These are phyloP conservation scores for Epinephelus moara DNA, from an alignment of 2,113 vertebrate species.

Conservation along the genomic window DNA sequence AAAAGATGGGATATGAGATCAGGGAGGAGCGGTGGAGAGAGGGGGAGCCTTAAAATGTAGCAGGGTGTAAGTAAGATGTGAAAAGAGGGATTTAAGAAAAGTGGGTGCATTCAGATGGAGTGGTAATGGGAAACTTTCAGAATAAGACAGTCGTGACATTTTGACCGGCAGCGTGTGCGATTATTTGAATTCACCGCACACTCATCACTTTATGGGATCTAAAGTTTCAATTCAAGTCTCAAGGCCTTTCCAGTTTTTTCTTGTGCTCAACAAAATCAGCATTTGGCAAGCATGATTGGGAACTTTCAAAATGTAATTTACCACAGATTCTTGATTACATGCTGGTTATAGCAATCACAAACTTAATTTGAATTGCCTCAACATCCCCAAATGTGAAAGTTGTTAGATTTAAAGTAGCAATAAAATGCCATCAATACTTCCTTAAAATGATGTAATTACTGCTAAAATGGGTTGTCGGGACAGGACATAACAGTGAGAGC, in stretches of 20 bases:
- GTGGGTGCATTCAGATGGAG: constrained; percentile 2
- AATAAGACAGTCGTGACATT: constrained; percentile 34
- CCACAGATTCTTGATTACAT: not conserved
- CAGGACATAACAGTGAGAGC: not conserved
- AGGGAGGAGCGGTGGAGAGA: constrained; percentile 1
- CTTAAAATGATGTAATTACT: not conserved
- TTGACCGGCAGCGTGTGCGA: constrained; percentile 8
- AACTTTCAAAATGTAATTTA: not conserved
- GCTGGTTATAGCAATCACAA: not conserved
- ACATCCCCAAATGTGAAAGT: not conserved
- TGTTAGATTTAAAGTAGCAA: not conserved
- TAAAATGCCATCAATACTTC: no score
- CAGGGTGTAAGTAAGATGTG: constrained; percentile 31
- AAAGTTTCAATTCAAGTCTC: constrained; percentile 6
- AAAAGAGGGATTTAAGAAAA: constrained; percentile 42
- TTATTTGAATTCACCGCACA: constrained; percentile 30
- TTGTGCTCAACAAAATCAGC: not conserved
- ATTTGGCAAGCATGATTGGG: not conserved
- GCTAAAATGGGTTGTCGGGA: not conserved
- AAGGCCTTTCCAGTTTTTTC: not conserved
- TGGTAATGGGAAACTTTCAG: not conserved
- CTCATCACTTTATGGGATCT: not conserved
- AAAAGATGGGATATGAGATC: constrained; percentile 6
- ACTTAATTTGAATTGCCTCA: not conserved
- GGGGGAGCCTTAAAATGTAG: constrained; percentile 6